Evolutionary conservation across 2,888 invertebrate species (phyloP).

Genomic region (Slavum lentiscoides): DNA sequence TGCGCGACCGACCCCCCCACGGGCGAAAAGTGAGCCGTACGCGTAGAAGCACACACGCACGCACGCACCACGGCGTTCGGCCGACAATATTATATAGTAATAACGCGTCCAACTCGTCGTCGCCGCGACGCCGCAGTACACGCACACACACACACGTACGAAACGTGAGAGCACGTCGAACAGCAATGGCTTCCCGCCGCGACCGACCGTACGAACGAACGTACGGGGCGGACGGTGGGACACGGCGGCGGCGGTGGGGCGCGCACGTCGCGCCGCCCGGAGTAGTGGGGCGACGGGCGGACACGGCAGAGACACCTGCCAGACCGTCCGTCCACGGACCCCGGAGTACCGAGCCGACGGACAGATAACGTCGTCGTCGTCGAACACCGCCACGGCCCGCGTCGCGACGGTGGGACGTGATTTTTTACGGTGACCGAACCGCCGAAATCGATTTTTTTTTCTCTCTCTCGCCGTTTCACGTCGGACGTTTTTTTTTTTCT

Average conservation of each 20-base stretch:
- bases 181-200: constrained; percentile 50
- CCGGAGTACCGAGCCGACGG: neutral
- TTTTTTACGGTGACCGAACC: neutral
- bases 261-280: neutral
- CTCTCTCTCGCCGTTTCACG: no score
- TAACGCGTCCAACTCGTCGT: constrained; percentile 23
- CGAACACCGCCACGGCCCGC: no score
- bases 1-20: constrained; percentile 35
- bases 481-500: no score
- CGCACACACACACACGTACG: constrained; percentile 28
- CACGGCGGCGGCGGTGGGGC: constrained; percentile 14
- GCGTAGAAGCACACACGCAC: neutral
- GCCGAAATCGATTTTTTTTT: no score
- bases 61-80: constrained; percentile 13
- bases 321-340: constrained; percentile 16
- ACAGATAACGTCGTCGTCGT: constrained; percentile 55
- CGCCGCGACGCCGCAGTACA: constrained; percentile 20
- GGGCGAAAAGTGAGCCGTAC: constrained; percentile 33
- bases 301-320: constrained; percentile 41
- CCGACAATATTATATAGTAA: neutral
- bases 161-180: constrained; percentile 52
- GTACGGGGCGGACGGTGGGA: constrained; percentile 18
- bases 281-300: neutral
- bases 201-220: constrained; percentile 23
- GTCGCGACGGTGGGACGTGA: no score